Conservation (phyloP, 2,113 vertebrate species). For the Peromyscus californicus region DNA sequence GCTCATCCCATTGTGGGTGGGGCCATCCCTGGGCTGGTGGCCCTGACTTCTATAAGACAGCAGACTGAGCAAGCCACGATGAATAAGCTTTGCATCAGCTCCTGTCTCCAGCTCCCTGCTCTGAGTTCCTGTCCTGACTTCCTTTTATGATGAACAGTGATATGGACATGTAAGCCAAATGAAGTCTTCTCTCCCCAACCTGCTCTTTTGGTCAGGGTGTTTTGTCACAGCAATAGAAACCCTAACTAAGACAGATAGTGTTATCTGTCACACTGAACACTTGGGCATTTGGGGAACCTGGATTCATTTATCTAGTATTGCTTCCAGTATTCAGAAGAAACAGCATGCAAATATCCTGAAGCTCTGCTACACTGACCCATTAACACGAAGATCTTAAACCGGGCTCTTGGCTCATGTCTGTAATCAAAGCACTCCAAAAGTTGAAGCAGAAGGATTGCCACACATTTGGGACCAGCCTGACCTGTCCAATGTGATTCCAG, state of each 20-base stretch:
- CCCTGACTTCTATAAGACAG: neutral
- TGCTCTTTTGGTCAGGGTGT: neutral
- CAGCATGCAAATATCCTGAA: neutral
- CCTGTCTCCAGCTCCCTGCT: neutral
- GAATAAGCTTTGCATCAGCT: neutral
- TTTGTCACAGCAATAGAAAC: neutral
- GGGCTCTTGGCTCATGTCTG: neutral
- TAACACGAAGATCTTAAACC: neutral
- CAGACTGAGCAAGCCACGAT: neutral
- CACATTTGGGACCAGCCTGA: neutral
- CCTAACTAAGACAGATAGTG: neutral
- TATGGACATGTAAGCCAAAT: neutral
- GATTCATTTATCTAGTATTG: neutral
- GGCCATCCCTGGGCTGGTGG: neutral
- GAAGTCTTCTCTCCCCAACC: neutral
- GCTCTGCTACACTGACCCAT: neutral
- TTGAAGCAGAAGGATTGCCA: neutral
- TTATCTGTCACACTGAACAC: neutral
- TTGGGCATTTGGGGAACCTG: neutral
- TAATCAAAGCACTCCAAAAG: neutral
- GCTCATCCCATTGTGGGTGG: neutral
- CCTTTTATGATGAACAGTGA: rapidly evolving
- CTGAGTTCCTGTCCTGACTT: neutral
- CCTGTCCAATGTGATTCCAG: neutral
- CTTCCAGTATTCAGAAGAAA: neutral